A percentile compares a stretch with the other conserved stretches of the same genome.
Evolutionary conservation across 2,797 vertebrate genomes (phyloP).

Genomic region (Esox masquinongy): DNA sequence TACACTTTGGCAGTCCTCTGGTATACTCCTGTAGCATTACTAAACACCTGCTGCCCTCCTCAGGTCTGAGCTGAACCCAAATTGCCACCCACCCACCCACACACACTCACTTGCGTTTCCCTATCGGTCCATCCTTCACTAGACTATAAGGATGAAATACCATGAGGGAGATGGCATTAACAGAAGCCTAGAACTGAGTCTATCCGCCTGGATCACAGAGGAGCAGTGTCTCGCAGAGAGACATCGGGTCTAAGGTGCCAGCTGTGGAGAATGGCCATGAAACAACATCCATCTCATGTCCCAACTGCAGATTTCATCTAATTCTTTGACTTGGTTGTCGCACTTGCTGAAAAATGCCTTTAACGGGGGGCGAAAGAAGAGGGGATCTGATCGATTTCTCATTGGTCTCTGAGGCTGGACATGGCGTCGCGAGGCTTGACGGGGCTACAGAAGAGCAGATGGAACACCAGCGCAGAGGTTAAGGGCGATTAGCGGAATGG

Average conservation of each 20-base stretch:
- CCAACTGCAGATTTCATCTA: constrained; percentile 1
- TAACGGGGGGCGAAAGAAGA: not conserved
- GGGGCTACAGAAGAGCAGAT: constrained; percentile 31
- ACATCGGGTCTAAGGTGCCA: not conserved
- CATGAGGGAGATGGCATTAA: not conserved
- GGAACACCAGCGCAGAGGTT: constrained; percentile 65
- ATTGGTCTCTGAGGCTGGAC: not conserved
- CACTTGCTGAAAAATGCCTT: not conserved
- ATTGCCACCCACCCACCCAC: not conserved
- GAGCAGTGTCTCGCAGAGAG: not conserved
- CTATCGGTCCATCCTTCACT: not conserved
- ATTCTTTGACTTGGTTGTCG: not conserved
- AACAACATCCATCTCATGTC: constrained; percentile 13
- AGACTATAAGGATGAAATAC: not conserved
- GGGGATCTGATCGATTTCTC: not conserved
- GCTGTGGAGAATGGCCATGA: not conserved
- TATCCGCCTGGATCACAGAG: not conserved
- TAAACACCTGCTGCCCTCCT: constrained; percentile 67
- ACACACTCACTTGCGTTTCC: not conserved
- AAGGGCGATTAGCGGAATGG: constrained; percentile 76
- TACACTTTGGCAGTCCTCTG: constrained; percentile 35
- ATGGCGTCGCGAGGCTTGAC: not conserved
- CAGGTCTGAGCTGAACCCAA: constrained; percentile 43
- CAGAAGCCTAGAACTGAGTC: not conserved
- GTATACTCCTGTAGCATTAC: constrained; percentile 42